phyloP scores from a whole-genome alignment of 2,797 vertebrate genomes.

The Clarias platycephalus region DNA sequence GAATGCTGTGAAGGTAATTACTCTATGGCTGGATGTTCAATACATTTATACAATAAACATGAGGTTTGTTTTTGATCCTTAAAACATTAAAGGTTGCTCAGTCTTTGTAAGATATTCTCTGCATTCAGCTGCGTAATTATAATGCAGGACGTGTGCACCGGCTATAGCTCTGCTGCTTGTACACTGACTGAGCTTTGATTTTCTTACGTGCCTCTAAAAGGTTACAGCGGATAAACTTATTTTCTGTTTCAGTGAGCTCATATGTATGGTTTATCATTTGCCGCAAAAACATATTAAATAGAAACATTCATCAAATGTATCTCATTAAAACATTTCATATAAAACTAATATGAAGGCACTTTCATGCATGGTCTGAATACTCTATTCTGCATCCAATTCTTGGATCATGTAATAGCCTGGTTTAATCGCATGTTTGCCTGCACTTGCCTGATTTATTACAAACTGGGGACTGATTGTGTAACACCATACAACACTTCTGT shows the following conservation, averaged over 20 bases:
- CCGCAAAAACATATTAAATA: neutral
- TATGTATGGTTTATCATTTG: neutral
- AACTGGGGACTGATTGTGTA: neutral
- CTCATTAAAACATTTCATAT: neutral
- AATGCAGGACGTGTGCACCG: constrained; percentile 33
- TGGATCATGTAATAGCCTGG: neutral
- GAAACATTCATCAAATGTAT: constrained; percentile 6
- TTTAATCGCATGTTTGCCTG: neutral
- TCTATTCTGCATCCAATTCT: neutral
- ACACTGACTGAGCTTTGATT: constrained; percentile 33
- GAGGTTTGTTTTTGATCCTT: constrained; percentile 22
- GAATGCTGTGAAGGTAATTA: constrained; percentile 13
- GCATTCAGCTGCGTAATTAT: constrained; percentile 48
- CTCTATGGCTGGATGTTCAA: constrained; percentile 19
- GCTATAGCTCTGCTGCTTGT: constrained; percentile 39
- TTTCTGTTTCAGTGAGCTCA: constrained; percentile 33
- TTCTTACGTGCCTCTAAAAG: constrained; percentile 30
- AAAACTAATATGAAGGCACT: neutral
- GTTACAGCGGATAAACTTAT: constrained; percentile 28
- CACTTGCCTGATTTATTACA: too few relatives aligned
- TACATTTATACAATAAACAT: neutral
- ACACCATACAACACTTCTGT: neutral
- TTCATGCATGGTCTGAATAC: neutral
- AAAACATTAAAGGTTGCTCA: constrained; percentile 42
- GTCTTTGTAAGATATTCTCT: constrained; percentile 31